Base-by-base conservation (phyloP, 1,140 invertebrate genomes). In the Megalonaias nervosa region DNA sequence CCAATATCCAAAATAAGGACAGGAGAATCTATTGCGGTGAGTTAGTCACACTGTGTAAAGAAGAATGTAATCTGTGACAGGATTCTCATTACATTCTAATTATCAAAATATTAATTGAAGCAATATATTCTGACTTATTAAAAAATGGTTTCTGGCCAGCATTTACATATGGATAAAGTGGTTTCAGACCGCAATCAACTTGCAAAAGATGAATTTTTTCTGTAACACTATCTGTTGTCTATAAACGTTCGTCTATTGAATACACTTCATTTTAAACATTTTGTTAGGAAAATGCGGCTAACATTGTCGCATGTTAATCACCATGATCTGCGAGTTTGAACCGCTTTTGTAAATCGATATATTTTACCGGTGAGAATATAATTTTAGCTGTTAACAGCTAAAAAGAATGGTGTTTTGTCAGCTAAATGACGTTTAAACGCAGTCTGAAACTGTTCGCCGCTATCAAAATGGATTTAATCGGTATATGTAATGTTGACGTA, bases 401-500 rank as follows among this genome's bases (percentile, higher is more conserved):
- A 57, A 21, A 12, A 15, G 13, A 21, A 9, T 14, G n/a, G 21
- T 19, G 13, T n/a, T 56, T 21, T 12, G 2, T n/a, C 2, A 9
- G 19, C 26, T 38, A 21, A 19, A 19, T 56, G 12, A 13, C 16
- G 1, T 58, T 58, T 57, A n/a, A 56, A 15, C 11, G n/a, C 38
- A 15, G 19, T 57, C 11, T 38, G 6, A 57, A 38, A 21, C 69
- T 21, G 26, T 19, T 56, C 58, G 15, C 57, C 16, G 2, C 6
- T 58, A 71, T 64, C 16, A 31, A 16, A 31, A 16, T 6, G 13
- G 14, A 65, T 6, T 17, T 66, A 9, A 31, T 1, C 17, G 1
- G 26, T 56, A 19, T 4, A 64, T n/a, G 23, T 61, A 16, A 72
- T n/a, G 56, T 23, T 70, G 66, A 31, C 17, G 68, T 56, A 72